Conservation (phyloP, 2,113 vertebrate species). For the Silurus asotus region DNA sequence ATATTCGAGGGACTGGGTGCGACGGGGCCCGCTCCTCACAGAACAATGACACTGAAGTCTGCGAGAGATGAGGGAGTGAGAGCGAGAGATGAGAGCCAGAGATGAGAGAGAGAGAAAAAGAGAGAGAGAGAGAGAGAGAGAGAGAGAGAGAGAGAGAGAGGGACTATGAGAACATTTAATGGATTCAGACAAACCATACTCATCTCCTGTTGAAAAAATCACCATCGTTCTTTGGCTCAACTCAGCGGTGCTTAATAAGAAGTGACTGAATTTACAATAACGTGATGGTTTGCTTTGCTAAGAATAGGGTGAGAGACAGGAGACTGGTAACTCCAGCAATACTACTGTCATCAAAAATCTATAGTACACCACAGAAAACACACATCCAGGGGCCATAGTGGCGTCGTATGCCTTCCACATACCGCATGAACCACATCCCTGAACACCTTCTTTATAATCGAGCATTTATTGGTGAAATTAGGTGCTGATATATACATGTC, state of each 20-base stretch:
- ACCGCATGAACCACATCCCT: not conserved
- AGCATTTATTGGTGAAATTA: not conserved
- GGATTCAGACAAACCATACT: slow-evolving; percentile 53
- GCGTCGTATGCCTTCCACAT: not conserved
- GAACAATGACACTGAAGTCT: slow-evolving; percentile 61
- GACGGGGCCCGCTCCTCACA: slow-evolving; percentile 55
- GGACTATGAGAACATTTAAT: slow-evolving; percentile 36
- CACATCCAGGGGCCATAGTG: not conserved
- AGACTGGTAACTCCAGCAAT: slow-evolving; percentile 42
- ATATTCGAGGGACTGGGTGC: slow-evolving; percentile 68
- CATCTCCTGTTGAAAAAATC: slow-evolving; percentile 46
- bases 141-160: slow-evolving; percentile 6
- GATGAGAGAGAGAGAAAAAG: not conserved
- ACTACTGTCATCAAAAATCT: slow-evolving; percentile 44
- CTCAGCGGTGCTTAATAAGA: slow-evolving; percentile 44
- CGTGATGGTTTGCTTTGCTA: slow-evolving; percentile 46
- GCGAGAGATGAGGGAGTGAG: slow-evolving; percentile 4
- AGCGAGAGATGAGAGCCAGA: not conserved
- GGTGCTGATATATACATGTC: not conserved
- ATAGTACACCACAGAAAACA: not conserved
- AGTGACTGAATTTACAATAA: slow-evolving; percentile 58
- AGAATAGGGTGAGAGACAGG: slow-evolving; percentile 48
- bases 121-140: slow-evolving; percentile 9
- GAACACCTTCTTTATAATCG: not conserved
- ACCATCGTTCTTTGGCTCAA: slow-evolving; percentile 26